Evolutionary conservation across 2,888 invertebrate species (phyloP).

Genomic region (Drosophila hamatofila): DNA sequence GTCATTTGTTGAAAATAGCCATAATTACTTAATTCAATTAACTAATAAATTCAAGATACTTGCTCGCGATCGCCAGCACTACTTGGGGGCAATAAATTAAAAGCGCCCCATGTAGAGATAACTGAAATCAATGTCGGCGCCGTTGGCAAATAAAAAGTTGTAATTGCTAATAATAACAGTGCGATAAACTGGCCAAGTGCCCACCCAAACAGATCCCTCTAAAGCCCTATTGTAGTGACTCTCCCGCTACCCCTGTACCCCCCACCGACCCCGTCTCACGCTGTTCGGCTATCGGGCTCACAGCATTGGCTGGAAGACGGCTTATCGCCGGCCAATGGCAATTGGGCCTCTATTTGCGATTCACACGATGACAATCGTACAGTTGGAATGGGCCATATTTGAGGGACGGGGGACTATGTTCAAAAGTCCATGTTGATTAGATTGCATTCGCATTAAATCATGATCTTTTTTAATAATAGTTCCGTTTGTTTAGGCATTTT

Average conservation of each 20-base stretch:
- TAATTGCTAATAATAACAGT: slow-evolving; percentile 72
- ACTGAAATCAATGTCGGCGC: slow-evolving; percentile 24
- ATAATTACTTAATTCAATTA: slow-evolving; percentile 76
- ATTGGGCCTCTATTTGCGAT: slow-evolving; percentile 12
- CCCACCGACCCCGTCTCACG: background rate
- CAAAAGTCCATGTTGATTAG: slow-evolving; percentile 58
- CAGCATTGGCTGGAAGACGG: slow-evolving; percentile 31
- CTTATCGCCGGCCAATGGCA: slow-evolving; percentile 61
- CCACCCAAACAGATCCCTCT: slow-evolving; percentile 5
- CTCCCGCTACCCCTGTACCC: background rate
- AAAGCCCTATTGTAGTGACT: background rate
- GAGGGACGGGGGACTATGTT: slow-evolving; percentile 1
- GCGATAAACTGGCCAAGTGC: slow-evolving; percentile 27
- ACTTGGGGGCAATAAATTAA: slow-evolving; percentile 57
- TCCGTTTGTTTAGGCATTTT: slow-evolving; percentile 28
- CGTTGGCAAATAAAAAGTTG: slow-evolving; percentile 40
- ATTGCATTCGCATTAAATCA: slow-evolving; percentile 63
- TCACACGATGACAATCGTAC: background rate
- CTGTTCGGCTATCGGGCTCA: slow-evolving; percentile 19
- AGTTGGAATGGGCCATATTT: background rate
- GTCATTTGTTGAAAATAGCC: slow-evolving; percentile 70
- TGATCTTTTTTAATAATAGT: slow-evolving; percentile 43
- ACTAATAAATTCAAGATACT: slow-evolving; percentile 69
- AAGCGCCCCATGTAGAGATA: slow-evolving; percentile 44
- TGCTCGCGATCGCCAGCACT: slow-evolving; percentile 32